These are phyloP conservation scores for Aporophyla lueneburgensis DNA, from an alignment of 2,888 invertebrate genomes.

Conservation along the genomic window DNA sequence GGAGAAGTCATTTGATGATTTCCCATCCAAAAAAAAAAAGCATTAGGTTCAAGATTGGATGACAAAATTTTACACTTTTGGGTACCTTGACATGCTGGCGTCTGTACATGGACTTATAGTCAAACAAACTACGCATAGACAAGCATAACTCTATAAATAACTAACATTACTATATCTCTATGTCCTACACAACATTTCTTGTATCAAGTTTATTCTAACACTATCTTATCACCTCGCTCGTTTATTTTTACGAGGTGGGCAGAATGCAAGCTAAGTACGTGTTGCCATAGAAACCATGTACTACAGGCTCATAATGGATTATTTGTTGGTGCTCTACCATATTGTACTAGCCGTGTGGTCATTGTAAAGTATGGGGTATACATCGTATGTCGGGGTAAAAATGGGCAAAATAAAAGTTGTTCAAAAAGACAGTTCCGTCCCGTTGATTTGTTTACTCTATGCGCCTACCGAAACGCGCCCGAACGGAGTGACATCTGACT, in stretches of 20 bases:
- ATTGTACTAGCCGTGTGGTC: constrained; percentile 38
- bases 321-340: constrained; percentile 23
- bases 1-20: no score
- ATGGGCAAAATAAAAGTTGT: no score
- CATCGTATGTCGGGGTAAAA: background rate
- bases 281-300: constrained; percentile 20
- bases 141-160: constrained; percentile 30
- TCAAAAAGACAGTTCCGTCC: no score
- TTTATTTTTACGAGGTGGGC: constrained; percentile 51
- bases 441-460: no score
- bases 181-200: constrained; percentile 32
- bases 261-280: constrained; percentile 41
- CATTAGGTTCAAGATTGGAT: no score
- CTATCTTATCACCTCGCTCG: constrained; percentile 47
- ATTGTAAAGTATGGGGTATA: background rate
- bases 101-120: no score
- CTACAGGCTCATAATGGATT: constrained; percentile 13
- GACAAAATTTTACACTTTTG: no score
- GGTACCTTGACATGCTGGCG: no score
- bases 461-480: no score
- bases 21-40: no score
- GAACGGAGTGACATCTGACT: no score
- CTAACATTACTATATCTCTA: constrained; percentile 47
- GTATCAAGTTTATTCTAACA: constrained; percentile 28
- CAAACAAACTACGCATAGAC: background rate